Base-by-base conservation (phyloP, 2,113 vertebrate species). In the Onychorhynchus coronatus region DNA sequence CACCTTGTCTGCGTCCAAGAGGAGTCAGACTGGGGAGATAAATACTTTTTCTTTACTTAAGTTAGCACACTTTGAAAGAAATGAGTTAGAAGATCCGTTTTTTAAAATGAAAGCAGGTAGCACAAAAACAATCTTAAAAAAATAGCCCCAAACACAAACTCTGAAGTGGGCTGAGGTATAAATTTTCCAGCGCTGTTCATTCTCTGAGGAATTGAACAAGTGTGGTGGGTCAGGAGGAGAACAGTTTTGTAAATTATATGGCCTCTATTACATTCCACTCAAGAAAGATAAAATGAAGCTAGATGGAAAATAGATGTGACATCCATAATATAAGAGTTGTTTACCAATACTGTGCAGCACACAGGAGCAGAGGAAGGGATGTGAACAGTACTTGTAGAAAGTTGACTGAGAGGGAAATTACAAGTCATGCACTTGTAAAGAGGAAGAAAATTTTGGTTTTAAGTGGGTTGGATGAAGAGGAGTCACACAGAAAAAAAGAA, bases 241-340 rank as follows among this genome's bases (percentile, higher is more conserved):
- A 74, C 65, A 70, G 93, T 89, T 94, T 67, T 83, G 74, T 95
- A 96, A 95, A 96, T 93, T 88, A 89, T 67, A 53, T 87, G 71
- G 91, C 91, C 81, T 94, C 94, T 93, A 71, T 95, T 93, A 79
- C 91, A 58, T 94, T 93, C 82, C 71, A 88, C 84, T 96, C 95
- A 93, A 92, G 92, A 89, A 93, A 97, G 87, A 95, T 89, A 94
- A 96, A 96, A 96, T 74, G 86, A 89, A 96, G 84, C 92, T 97
- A 67, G 94, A 93, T 93, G 78, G 95, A 89, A 96, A 97, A 96
- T 93, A 93, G 94, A 97, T 97, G 94, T 97, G 97, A 96, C 93
- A 95, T 92, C 95, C 74, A 82, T 96, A 94, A 93, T 79, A 76
- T 23, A 66, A 71, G 92, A 93, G 87, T 92, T 95, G 86, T 94